These are phyloP conservation scores for Ostrea edulis DNA, from an alignment of 1,140 invertebrate species.

Conservation along the genomic window DNA sequence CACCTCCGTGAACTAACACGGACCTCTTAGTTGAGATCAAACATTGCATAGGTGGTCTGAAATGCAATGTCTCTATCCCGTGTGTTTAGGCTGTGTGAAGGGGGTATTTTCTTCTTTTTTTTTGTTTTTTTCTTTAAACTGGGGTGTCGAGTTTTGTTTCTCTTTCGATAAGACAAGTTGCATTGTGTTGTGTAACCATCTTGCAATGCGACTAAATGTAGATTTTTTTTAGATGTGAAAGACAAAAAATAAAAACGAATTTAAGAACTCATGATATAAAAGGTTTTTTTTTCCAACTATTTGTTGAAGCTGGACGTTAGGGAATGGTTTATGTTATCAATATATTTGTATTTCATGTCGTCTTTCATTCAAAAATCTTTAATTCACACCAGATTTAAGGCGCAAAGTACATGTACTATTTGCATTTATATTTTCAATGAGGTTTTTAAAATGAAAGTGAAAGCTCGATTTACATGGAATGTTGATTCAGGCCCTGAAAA, in stretches of 20 bases:
- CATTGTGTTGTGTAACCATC: slow-evolving; percentile 40
- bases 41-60: slow-evolving; percentile 42
- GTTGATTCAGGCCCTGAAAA: background rate
- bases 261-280: background rate
- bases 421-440: too few relatives aligned
- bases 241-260: background rate
- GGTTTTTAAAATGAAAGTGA: background rate
- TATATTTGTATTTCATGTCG: too few relatives aligned
- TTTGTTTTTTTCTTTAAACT: too few relatives aligned
- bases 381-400: too few relatives aligned
- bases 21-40: slow-evolving; percentile 4
- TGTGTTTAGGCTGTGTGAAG: slow-evolving; percentile 10
- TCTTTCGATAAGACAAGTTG: slow-evolving; percentile 4
- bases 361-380: too few relatives aligned
- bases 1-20: background rate
- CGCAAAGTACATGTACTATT: too few relatives aligned
- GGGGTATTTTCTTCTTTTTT: background rate
- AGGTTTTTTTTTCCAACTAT: too few relatives aligned
- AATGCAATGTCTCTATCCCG: background rate
- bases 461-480: background rate
- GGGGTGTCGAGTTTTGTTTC: slow-evolving; percentile 42
- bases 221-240: background rate
- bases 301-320: too few relatives aligned
- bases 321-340: too few relatives aligned
- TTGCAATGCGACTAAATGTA: slow-evolving; percentile 10